Evolutionary conservation across 1,140 invertebrate species (phyloP), one percentile per base, ranked within the genome.

Genomic region (Bicyclus anynana): DNA sequence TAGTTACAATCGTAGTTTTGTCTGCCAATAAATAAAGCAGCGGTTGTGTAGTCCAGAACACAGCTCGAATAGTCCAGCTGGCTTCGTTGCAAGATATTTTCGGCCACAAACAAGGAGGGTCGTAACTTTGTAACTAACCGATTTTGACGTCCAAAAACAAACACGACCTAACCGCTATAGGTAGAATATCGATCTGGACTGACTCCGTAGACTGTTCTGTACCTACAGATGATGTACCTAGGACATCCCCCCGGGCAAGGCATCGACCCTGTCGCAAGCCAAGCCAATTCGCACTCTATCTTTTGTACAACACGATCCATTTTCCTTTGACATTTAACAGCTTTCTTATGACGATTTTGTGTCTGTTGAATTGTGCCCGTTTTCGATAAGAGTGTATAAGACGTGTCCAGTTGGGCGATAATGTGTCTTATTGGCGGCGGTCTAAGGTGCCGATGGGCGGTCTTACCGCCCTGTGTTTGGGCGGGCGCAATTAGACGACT

Each of bases 191-290:
- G 83, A 86, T 84, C 77, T 69, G 65, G 10, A 3, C 10, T 33
- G 29, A 33, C 29, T 33, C 29, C 3, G 29, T 33, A 33, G 29
- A 33, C 29, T 33, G 29, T 60, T 67, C 65, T 62, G 73, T 83
- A 83, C 80, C 77, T 84, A 86, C 80, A 65, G 72, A 80, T 77
- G 74, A 78, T 80, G 73, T 81, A 83, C 77, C 77, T 78, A 80
- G 79, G 67, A 68, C 70, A 73, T 75, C 69, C 74, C 80, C 68
- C 58, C 51, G 58, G 62, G 62, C 67, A 63, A 77, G 72, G 61
- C 74, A 77, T 76, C 77, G 77, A 79, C 77, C 80, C 69, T 68
- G 46, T 51, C 12, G 14, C 5, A 49, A 26, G 23, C 9, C 68
- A 50, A 27, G 21, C 59, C 26, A 72, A 71, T 66, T 26, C 35